Evolutionary conservation across 2,113 vertebrate genomes (phyloP), one percentile per base, ranked within the genome.

Genomic region (Sander lucioperca): DNA sequence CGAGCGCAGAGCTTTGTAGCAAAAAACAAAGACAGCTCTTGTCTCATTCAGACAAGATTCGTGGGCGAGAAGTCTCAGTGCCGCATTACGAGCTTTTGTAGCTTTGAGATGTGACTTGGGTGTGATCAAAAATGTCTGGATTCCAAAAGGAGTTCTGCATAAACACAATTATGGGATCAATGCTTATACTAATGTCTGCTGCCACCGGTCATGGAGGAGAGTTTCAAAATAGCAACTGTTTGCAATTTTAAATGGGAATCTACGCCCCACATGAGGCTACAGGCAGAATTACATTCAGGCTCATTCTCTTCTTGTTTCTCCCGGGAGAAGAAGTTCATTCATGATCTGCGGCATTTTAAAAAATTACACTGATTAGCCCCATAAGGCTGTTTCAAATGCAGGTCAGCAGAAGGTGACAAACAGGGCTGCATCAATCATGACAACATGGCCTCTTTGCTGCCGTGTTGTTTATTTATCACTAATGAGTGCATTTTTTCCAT

Each of bases 161-260:
- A 85, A 92, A 93, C 82, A 86, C 79, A 74, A 80, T 87, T 87
- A 86, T 18, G 57, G 56, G 77, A 88, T 90, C 78, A 83, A 15
- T 71, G 78, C 54, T 88, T 43, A 27, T 74, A 77, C 77, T 91
- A 78, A 87, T 76, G 73, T 23, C 51, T 51, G 53, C 51, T 73
- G 78, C 80, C 80, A 71, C 30, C 18, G 56, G 82, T 66, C 77
- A 65, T 16, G 27, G 50, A 74, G 68, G 30, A 70, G 50, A 78
- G 58, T 45, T 83, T 81, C 30, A 76, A 85, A 81, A 84, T 66
- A 85, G 73, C 33, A 66, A 62, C 47, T 74, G 50, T 78, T 67
- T 73, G 45, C 9, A 30, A 68, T 25, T 73, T 67, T 50, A 45
- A 68, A 74, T 57, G 70, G 11, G 62, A 68, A 66, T 61, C 48